Evolutionary conservation across 1,140 invertebrate species (phyloP).

Genomic region (Nasonia giraulti): DNA sequence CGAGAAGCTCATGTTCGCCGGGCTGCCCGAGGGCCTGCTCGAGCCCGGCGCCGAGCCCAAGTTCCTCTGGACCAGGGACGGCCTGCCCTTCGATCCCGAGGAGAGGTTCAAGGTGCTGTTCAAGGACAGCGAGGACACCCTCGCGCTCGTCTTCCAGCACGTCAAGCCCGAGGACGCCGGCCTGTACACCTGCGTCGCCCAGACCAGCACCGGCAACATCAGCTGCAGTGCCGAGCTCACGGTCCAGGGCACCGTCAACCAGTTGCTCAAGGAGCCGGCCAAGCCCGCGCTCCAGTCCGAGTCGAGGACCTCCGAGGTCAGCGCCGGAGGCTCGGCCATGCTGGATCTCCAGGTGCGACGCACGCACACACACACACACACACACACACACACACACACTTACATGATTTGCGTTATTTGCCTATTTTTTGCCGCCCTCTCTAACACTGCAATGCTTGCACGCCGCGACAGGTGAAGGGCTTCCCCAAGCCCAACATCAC

Average conservation of each 20-base stretch:
- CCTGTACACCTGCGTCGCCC: constrained; percentile 95
- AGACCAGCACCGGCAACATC: constrained; percentile 92
- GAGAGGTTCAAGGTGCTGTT: constrained; percentile 95
- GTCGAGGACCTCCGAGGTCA: constrained; percentile 83
- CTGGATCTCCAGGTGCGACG: constrained; percentile 83
- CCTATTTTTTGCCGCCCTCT: too few species aligned
- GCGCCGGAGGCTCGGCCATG: constrained; percentile 93
- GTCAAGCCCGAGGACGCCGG: constrained; percentile 95
- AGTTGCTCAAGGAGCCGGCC: constrained; percentile 86
- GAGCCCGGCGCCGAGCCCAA: constrained; percentile 86
- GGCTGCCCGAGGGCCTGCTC: constrained; percentile 80
- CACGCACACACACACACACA: too few species aligned
- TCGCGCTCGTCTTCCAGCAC: constrained; percentile 94
- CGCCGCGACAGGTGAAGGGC: constrained; percentile 83
- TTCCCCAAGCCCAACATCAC: constrained; percentile 94
- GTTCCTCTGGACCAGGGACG: constrained; percentile 94
- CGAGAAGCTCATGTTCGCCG: constrained; percentile 87
- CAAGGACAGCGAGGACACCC: constrained; percentile 92
- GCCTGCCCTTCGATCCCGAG: constrained; percentile 90
- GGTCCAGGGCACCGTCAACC: constrained; percentile 90
- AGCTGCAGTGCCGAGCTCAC: constrained; percentile 95
- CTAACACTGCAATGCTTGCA: too few species aligned
- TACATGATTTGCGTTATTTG: too few species aligned
- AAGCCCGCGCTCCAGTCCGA: constrained; percentile 86
- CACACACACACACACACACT: too few species aligned